Conservation (phyloP, 2,888 invertebrate species). For the Oscheius sp. region DNA sequence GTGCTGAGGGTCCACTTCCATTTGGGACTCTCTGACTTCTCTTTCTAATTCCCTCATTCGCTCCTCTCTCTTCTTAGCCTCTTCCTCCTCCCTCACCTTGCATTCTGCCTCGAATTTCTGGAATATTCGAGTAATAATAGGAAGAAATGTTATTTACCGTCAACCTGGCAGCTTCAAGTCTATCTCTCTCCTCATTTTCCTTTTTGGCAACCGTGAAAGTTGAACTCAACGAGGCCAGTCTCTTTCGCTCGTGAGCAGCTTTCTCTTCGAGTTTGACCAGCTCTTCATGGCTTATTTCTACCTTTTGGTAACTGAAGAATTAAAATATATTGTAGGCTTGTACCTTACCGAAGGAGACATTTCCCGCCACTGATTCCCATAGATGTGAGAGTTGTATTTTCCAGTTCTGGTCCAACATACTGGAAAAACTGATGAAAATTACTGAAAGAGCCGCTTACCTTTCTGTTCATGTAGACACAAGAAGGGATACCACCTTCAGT, state of each 20-base stretch:
- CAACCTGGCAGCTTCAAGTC: slow-evolving; percentile 43
- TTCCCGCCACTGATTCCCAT: slow-evolving; percentile 50
- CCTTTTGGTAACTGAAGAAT: slow-evolving; percentile 30
- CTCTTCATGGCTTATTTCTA: slow-evolving; percentile 46
- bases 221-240: slow-evolving; percentile 6
- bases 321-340: not conserved
- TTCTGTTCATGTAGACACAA: slow-evolving; percentile 58
- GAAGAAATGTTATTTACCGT: not conserved
- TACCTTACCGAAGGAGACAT: slow-evolving; percentile 42
- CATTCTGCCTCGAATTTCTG: slow-evolving; percentile 29
- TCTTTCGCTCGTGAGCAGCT: slow-evolving; percentile 31
- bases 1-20: slow-evolving; percentile 37
- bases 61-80: slow-evolving; percentile 34
- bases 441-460: slow-evolving; percentile 36
- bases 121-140: slow-evolving; percentile 7
- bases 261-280: slow-evolving; percentile 40
- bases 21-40: slow-evolving; percentile 22
- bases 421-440: slow-evolving; percentile 30
- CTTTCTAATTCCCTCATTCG: not conserved
- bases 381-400: slow-evolving; percentile 40
- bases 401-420: slow-evolving; percentile 47
- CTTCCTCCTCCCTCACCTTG: slow-evolving; percentile 26
- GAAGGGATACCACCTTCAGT: slow-evolving; percentile 46
- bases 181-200: slow-evolving; percentile 53
- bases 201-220: slow-evolving; percentile 37